Conservation (phyloP, 2,888 invertebrate genomes). For the Drosophila pegasa region DNA sequence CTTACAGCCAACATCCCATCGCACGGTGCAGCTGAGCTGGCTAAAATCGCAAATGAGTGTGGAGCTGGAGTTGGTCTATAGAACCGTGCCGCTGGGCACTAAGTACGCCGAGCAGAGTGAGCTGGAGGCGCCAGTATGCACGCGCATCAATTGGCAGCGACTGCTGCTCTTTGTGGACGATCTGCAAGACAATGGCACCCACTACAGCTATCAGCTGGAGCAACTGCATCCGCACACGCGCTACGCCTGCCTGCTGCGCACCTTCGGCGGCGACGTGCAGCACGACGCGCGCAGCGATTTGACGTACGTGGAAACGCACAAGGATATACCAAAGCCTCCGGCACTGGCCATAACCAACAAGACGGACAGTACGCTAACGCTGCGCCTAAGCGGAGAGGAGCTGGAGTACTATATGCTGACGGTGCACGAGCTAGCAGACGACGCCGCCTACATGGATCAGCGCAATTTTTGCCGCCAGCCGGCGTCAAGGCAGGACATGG, state of each 20-base stretch:
- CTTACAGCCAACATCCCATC: conserved; percentile 66
- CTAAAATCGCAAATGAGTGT: conserved; percentile 68
- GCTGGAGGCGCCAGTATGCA: conserved; percentile 75
- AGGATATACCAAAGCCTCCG: conserved; percentile 86
- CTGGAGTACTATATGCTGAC: conserved; percentile 81
- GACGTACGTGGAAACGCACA: conserved; percentile 86
- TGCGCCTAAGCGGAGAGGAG: conserved; percentile 86
- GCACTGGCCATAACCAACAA: conserved; percentile 73
- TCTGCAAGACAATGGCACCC: conserved; percentile 57
- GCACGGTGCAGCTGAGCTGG: conserved; percentile 73
- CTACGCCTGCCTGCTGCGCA: conserved; percentile 91
- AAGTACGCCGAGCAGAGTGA: conserved; percentile 67
- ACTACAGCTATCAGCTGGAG: conserved; percentile 80
- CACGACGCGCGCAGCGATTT: conserved; percentile 83
- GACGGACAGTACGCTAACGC: conserved; percentile 82
- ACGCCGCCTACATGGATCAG: conserved; percentile 84
- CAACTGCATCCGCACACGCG: conserved; percentile 88
- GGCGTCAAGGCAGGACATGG: conserved; percentile 48
- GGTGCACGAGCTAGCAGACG: conserved; percentile 80
- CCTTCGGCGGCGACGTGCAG: conserved; percentile 86
- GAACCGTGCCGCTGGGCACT: conserved; percentile 44
- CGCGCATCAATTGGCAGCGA: conserved; percentile 80
- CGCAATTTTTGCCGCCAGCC: conserved; percentile 86
- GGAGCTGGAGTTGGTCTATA: conserved; percentile 78
- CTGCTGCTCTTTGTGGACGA: conserved; percentile 69